Percentiles rank a stretch among this genome's conserved stretches.
phyloP scores from a whole-genome alignment of 2,113 vertebrate genomes.

The Gnathonemus echidnorhynchus region DNA sequence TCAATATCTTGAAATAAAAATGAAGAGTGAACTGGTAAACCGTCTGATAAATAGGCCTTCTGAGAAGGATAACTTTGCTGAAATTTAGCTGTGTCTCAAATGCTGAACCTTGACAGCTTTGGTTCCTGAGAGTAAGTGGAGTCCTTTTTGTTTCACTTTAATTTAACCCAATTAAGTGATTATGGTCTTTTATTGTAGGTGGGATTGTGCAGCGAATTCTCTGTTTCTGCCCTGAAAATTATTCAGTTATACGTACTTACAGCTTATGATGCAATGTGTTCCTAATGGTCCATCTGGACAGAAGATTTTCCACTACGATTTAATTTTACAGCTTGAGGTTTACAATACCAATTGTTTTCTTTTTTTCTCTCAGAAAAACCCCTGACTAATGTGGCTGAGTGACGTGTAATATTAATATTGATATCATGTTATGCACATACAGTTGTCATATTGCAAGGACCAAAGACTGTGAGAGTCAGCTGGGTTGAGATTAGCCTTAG shows the following conservation, averaged over 20 bases:
- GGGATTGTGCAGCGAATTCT: background rate
- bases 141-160: background rate
- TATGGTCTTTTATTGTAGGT: background rate
- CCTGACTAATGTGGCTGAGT: background rate
- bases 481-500: background rate
- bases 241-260: background rate
- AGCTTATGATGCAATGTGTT: background rate
- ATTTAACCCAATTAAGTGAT: background rate
- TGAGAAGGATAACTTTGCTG: background rate
- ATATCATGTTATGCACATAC: background rate
- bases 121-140: background rate
- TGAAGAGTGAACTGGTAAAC: background rate
- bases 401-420: background rate
- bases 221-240: background rate
- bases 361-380: background rate
- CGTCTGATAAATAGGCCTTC: background rate
- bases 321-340: background rate
- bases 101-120: background rate
- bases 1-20: background rate
- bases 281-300: background rate
- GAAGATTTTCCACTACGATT: background rate
- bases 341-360: background rate
- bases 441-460: background rate
- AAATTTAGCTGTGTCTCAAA: background rate
- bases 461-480: background rate